These are phyloP conservation scores for Sarotherodon lohbergeri DNA, from an alignment of 2,113 vertebrate genomes.

Conservation along the genomic window DNA sequence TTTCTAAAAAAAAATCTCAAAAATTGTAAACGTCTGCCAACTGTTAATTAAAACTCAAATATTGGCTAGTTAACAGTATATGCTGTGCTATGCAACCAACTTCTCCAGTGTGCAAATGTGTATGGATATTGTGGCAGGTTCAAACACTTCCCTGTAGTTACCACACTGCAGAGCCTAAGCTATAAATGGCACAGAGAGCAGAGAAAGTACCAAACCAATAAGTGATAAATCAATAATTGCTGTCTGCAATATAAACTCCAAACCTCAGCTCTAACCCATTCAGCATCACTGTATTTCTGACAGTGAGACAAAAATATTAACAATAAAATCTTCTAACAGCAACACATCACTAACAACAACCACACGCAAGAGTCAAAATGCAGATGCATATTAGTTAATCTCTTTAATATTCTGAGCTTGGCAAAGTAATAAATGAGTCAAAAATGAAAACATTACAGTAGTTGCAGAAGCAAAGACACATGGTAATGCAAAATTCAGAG, in stretches of 20 bases:
- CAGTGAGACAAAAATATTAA: neutral
- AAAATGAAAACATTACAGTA: neutral
- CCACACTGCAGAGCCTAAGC: conserved; percentile 34
- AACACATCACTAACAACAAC: neutral
- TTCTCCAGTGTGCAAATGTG: neutral
- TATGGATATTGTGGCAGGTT: neutral
- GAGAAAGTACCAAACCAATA: neutral
- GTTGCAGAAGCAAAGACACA: neutral
- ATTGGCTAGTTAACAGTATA: neutral
- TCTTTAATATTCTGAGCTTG: neutral
- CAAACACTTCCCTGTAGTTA: conserved; percentile 10
- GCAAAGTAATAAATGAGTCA: neutral
- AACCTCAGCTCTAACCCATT: conserved; percentile 4
- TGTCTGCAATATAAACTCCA: conserved; percentile 10
- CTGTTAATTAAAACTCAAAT: neutral
- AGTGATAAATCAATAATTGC: conserved; percentile 33
- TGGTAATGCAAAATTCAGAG: neutral
- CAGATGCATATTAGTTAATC: neutral
- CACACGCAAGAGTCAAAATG: neutral
- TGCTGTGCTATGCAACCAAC: neutral
- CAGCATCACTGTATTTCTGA: neutral
- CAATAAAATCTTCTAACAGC: neutral
- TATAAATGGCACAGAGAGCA: neutral
- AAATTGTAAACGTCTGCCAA: neutral
- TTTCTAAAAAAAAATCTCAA: neutral